A percentile compares a stretch with the other conserved stretches of the same genome.
phyloP scores from a whole-genome alignment of 2,888 invertebrate genomes.

The Agrotis segetum region DNA sequence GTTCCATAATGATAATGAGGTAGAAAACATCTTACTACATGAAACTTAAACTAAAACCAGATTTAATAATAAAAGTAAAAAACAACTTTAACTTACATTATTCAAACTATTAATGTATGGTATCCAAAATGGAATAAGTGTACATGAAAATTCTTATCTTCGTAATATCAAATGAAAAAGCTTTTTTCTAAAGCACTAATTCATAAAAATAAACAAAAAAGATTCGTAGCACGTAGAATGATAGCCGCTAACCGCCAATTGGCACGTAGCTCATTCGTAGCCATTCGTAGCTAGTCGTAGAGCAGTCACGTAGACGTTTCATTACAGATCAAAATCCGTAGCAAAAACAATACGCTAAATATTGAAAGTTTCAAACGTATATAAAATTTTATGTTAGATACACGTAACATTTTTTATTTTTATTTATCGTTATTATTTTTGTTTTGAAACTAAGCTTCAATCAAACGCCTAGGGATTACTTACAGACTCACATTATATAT shows the following conservation, averaged over 20 bases:
- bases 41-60: no score
- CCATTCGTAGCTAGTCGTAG: slow-evolving; percentile 28
- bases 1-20: no score
- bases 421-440: slow-evolving; percentile 15
- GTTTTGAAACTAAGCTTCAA: slow-evolving; percentile 1
- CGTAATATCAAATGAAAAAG: neutral
- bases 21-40: no score
- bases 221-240: neutral
- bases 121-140: neutral
- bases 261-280: slow-evolving; percentile 45
- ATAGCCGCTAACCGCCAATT: slow-evolving; percentile 8
- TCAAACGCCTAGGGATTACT: neutral
- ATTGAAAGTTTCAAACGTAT: slow-evolving; percentile 15
- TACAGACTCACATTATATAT: neutral
- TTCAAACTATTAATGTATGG: no score
- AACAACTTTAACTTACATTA: no score
- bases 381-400: slow-evolving; percentile 2
- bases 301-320: slow-evolving; percentile 49
- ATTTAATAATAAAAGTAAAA: no score
- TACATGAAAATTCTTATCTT: neutral
- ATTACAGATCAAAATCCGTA: slow-evolving; percentile 53
- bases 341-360: slow-evolving; percentile 43
- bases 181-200: neutral
- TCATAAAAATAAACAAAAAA: slow-evolving; percentile 4
- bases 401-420: neutral